Conservation (phyloP, 2,797 vertebrate species). For the Darevskia mixta region DNA sequence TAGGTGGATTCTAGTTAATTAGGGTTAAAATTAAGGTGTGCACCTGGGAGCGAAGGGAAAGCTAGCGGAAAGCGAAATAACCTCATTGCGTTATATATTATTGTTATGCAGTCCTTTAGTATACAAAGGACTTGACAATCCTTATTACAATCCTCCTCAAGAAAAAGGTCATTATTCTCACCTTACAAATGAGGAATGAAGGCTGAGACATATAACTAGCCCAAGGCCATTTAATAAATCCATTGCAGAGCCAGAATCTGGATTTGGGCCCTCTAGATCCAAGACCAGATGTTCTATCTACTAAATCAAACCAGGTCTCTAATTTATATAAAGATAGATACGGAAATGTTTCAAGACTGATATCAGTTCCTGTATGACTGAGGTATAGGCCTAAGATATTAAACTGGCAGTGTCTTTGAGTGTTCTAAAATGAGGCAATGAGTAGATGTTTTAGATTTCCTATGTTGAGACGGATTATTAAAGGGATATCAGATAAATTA, state of each 20-base stretch:
- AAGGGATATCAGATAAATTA: neutral
- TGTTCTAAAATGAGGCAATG: neutral
- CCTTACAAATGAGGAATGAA: neutral
- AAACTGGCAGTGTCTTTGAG: fast-evolving
- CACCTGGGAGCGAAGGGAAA: neutral
- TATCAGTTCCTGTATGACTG: fast-evolving
- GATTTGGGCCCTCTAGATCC: neutral
- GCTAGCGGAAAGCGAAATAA: neutral
- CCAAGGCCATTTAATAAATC: slow-evolving; percentile 1
- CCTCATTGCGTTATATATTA: neutral
- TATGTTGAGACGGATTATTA: neutral
- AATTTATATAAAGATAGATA: neutral
- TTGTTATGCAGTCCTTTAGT: neutral
- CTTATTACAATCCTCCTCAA: neutral
- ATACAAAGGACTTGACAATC: neutral
- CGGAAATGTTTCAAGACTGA: neutral
- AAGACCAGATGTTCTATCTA: neutral
- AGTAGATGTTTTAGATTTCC: fast-evolving
- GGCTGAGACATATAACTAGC: neutral
- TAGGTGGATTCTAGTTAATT: neutral
- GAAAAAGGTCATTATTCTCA: neutral
- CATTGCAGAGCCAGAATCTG: neutral
- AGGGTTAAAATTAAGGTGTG: slow-evolving; percentile 26
- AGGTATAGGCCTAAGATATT: neutral
- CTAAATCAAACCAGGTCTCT: neutral